Evolutionary conservation across 2,888 invertebrate genomes (phyloP), one percentile per base, ranked within the genome.

Genomic region (Ormyrus pomaceus): DNA sequence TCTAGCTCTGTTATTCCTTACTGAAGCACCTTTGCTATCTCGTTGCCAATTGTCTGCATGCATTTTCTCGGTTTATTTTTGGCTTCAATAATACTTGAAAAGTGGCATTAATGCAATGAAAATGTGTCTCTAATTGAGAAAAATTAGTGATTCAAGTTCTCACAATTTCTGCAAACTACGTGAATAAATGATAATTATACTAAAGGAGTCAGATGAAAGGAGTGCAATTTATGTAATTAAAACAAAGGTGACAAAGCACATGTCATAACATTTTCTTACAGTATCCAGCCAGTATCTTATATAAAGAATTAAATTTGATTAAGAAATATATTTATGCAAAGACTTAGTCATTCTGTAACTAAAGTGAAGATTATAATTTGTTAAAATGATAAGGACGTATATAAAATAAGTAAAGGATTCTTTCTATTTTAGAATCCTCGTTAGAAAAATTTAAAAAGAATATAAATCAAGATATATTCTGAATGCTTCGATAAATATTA

Each of bases 11-110:
- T 72, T 78, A 65, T 72, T 55, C 66, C 48, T 6, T 70, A 10
- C 50, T 34, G 10, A 66, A 59, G 34, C 8, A 51, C 9, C 55
- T 55, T 53, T 34, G 45, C 51, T 68, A 51, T 73, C 13, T 73
- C 68, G 59, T 62, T 46, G 6, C 58, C 58, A 53, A 59, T 58
- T 46, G 50, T 56, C 56, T 69, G 59, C 56, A 56, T 71, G 64
- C 58, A 71, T 65, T 48, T 70, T 77, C 19, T 71, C 58, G 51
- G 46, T 78, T 72, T 5, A 11, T 76, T 69, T 50, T 48, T 11
- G 34, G 62, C 4, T 62, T 69, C 5, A 6, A 34, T 69, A 55
- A 64, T 62, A 2, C 55, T 70, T n/a, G 10, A 56, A 61, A 68
- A 68, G 45, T 46, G 50, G 45, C 10, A 7, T 61, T 62, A 6